Evolutionary conservation across 1,140 invertebrate species (phyloP).

Genomic region (Antheraea pernyi): DNA sequence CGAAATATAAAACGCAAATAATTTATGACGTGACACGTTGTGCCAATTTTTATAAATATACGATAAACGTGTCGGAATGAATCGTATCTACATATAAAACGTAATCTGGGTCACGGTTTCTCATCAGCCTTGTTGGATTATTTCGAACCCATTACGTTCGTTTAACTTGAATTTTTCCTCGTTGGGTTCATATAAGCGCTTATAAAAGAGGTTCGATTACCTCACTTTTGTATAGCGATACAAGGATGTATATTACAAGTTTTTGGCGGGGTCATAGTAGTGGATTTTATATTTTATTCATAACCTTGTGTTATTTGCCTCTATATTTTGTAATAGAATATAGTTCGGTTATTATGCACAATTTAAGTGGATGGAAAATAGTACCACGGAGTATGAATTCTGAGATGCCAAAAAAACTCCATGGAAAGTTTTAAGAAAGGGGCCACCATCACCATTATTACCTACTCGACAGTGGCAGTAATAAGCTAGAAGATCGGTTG

Average conservation of each 20-base stretch:
- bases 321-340: too few species aligned
- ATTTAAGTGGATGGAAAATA: too few species aligned
- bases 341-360: too few species aligned
- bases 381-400: too few species aligned
- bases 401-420: too few species aligned
- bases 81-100: constrained; percentile 55
- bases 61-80: constrained; percentile 32
- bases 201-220: neutral
- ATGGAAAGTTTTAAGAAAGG: too few species aligned
- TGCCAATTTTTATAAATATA: constrained; percentile 7
- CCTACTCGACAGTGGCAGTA: too few species aligned
- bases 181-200: neutral
- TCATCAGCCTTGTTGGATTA: constrained; percentile 41
- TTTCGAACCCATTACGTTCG: constrained; percentile 34
- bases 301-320: too few species aligned
- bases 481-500: too few species aligned
- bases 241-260: neutral
- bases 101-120: constrained; percentile 64
- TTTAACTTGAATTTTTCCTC: constrained; percentile 25
- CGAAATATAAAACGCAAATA: neutral
- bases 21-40: neutral
- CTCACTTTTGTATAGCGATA: neutral
- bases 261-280: too few species aligned
- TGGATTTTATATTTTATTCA: too few species aligned
- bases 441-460: too few species aligned